Conservation (phyloP, 2,888 invertebrate species). For the Protonemura montana region DNA sequence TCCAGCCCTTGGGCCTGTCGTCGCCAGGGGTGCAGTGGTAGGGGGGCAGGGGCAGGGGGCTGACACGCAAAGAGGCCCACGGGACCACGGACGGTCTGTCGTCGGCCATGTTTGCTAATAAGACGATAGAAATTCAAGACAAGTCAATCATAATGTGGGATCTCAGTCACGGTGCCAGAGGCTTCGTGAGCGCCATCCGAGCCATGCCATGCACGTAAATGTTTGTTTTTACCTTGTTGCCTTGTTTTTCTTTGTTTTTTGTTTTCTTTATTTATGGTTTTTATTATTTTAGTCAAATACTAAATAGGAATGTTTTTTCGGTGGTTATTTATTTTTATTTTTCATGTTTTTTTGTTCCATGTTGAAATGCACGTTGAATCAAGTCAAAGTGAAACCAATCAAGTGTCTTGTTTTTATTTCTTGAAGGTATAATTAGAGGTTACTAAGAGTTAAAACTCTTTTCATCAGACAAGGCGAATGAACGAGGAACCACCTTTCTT, state of each 20-base stretch:
- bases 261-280: not conserved
- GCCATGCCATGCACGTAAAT: conserved; percentile 16
- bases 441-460: conserved; percentile 29
- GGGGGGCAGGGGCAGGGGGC: too few species aligned
- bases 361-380: conserved; percentile 15
- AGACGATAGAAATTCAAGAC: conserved; percentile 38
- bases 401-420: conserved; percentile 30
- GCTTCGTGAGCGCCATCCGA: conserved; percentile 8
- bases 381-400: conserved; percentile 41
- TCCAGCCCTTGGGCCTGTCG: too few species aligned
- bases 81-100: not conserved
- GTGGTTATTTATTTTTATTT: not conserved
- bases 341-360: not conserved
- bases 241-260: not conserved
- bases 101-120: conserved; percentile 32
- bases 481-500: conserved; percentile 2
- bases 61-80: too few species aligned
- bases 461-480: not conserved
- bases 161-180: conserved; percentile 27
- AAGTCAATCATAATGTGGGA: conserved; percentile 39
- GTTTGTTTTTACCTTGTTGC: conserved; percentile 29
- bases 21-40: too few species aligned
- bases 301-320: conserved; percentile 3
- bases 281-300: conserved; percentile 18
- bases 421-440: conserved; percentile 38